phyloP scores from a whole-genome alignment of 2,113 vertebrate genomes.

The Serilophus lunatus region DNA sequence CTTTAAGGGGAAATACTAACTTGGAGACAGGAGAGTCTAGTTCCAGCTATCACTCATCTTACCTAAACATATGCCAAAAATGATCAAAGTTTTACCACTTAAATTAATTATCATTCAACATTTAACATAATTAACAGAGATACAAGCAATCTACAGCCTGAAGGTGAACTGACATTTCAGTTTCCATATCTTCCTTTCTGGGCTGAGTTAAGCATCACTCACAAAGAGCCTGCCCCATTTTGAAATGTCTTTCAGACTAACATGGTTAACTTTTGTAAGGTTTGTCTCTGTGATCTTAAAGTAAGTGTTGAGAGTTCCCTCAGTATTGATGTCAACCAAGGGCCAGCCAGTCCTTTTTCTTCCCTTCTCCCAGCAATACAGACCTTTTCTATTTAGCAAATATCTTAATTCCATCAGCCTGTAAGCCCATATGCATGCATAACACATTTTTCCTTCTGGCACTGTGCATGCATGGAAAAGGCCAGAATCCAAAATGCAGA shows the following conservation, averaged over 20 bases:
- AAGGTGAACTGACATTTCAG: not conserved
- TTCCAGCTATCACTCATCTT: not conserved
- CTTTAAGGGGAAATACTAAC: not conserved
- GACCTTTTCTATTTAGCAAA: not conserved
- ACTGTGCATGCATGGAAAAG: not conserved
- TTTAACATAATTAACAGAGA: not conserved
- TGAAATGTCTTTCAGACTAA: not conserved
- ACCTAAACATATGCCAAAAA: not conserved
- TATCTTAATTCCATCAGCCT: not conserved
- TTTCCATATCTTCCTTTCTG: not conserved
- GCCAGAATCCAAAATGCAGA: not conserved
- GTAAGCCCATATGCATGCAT: not conserved
- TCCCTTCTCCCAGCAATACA: not conserved
- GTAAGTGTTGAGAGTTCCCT: not conserved
- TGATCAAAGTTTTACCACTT: not conserved
- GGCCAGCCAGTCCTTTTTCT: not conserved
- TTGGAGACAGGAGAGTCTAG: not conserved
- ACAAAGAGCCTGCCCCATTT: not conserved
- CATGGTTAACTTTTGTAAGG: not conserved
- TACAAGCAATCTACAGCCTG: not conserved
- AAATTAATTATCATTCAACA: slow-evolving; percentile 9
- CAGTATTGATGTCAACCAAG: not conserved
- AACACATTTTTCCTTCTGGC: not conserved
- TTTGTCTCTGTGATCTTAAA: not conserved
- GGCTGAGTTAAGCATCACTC: not conserved